phyloP scores from a whole-genome alignment of 2,797 vertebrate species.

The Neoniphon sammara region DNA sequence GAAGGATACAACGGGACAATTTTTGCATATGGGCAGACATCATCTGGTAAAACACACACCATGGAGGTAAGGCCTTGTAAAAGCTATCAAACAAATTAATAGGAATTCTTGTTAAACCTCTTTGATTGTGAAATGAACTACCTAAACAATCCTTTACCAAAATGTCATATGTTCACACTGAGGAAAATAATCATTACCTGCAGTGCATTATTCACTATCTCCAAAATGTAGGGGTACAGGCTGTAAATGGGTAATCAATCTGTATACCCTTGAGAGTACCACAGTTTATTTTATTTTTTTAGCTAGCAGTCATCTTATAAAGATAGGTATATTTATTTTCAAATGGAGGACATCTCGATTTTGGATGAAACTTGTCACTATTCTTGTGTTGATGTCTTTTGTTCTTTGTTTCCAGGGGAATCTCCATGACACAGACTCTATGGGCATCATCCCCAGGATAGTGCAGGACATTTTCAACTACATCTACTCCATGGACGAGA shows the following conservation, averaged over 20 bases:
- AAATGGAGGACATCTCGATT: neutral
- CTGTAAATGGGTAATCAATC: too few relatives aligned
- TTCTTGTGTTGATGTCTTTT: neutral
- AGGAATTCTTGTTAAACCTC: neutral
- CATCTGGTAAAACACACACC: slow-evolving; percentile 98
- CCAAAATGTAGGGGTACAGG: too few relatives aligned
- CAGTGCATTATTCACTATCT: too few relatives aligned
- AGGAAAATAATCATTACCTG: too few relatives aligned
- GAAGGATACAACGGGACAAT: slow-evolving; percentile 99
- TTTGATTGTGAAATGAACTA: neutral
- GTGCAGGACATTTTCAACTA: slow-evolving; percentile 99
- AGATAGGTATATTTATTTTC: too few relatives aligned
- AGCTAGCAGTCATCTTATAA: too few relatives aligned
- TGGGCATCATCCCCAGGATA: slow-evolving; percentile 99
- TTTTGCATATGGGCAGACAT: slow-evolving; percentile 99
- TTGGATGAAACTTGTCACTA: neutral
- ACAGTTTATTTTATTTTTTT: too few relatives aligned
- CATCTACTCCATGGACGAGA: slow-evolving; percentile 99
- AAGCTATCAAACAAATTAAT: neutral
- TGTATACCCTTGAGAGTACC: too few relatives aligned
- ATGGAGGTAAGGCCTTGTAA: slow-evolving; percentile 90
- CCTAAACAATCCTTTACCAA: too few relatives aligned
- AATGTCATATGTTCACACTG: too few relatives aligned
- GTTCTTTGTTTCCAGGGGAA: slow-evolving; percentile 84
- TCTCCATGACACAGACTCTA: slow-evolving; percentile 94